These are phyloP conservation scores for Acanthopagrus latus DNA, from an alignment of 2,797 vertebrate species.

Conservation along the genomic window DNA sequence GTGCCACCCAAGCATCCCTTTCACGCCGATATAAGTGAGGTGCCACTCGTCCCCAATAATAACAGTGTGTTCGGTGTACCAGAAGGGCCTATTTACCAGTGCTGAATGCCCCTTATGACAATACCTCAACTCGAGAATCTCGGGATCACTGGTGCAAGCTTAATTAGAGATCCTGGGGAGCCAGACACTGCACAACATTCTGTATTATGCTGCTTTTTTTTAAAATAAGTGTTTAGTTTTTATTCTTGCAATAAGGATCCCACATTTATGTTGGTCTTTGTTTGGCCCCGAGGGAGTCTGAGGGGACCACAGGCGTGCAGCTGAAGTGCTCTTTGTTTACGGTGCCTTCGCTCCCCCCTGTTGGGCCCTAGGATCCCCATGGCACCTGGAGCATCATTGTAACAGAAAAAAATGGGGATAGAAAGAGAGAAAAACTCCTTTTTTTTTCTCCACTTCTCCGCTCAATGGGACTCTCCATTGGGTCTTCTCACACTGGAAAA, in stretches of 20 bases:
- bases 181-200: constrained; percentile 84
- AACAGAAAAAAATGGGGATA: constrained; percentile 88
- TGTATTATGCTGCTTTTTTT: constrained; percentile 86
- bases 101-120: constrained; percentile 89
- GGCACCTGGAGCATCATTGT: constrained; percentile 92
- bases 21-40: constrained; percentile 87
- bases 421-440: constrained; percentile 81
- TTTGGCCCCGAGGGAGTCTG: constrained; percentile 83
- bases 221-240: constrained; percentile 92
- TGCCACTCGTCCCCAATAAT: constrained; percentile 88
- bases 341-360: constrained; percentile 84
- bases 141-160: constrained; percentile 86
- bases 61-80: constrained; percentile 91
- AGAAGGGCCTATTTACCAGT: constrained; percentile 89
- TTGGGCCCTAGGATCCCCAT: constrained; percentile 83
- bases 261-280: constrained; percentile 91
- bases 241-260: constrained; percentile 91
- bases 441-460: constrained; percentile 84
- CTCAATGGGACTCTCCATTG: constrained; percentile 85
- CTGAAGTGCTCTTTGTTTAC: constrained; percentile 90
- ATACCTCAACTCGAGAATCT: constrained; percentile 87
- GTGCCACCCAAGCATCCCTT: constrained; percentile 91
- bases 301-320: constrained; percentile 88
- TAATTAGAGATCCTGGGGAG: constrained; percentile 89
- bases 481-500: constrained; percentile 85